Percentiles rank a stretch among this genome's conserved stretches.
phyloP scores from a whole-genome alignment of 1,140 invertebrate species.

The Sarcophaga bullata region DNA sequence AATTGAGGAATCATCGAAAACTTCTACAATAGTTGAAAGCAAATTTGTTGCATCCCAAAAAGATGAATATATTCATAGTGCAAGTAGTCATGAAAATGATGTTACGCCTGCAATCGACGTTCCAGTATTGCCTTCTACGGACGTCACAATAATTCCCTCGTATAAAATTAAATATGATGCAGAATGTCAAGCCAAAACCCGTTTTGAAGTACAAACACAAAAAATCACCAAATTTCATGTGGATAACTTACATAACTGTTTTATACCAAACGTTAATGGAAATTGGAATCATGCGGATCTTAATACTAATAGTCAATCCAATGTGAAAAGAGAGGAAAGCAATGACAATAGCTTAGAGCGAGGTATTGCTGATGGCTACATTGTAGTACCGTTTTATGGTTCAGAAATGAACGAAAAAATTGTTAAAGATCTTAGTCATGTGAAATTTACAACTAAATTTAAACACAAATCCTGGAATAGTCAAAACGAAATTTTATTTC shows the following conservation, averaged over 20 bases:
- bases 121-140: neutral
- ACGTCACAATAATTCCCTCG: conserved; percentile 10
- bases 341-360: neutral
- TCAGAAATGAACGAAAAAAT: conserved; percentile 53
- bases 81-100: neutral
- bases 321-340: too few relatives aligned
- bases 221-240: conserved; percentile 60
- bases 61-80: neutral
- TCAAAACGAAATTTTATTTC: neutral
- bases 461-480: conserved; percentile 13
- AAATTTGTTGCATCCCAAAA: neutral
- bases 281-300: conserved; percentile 67
- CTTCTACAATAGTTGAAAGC: neutral
- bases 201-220: conserved; percentile 56
- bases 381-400: conserved; percentile 62
- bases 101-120: neutral
- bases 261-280: conserved; percentile 72
- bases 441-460: conserved; percentile 46
- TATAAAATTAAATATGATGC: conserved; percentile 56
- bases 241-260: conserved; percentile 63
- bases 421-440: conserved; percentile 56
- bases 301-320: neutral
- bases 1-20: neutral
- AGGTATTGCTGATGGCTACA: conserved; percentile 51
- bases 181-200: conserved; percentile 59